Conservation (phyloP, 2,113 vertebrate species). For the Callipepla squamata region DNA sequence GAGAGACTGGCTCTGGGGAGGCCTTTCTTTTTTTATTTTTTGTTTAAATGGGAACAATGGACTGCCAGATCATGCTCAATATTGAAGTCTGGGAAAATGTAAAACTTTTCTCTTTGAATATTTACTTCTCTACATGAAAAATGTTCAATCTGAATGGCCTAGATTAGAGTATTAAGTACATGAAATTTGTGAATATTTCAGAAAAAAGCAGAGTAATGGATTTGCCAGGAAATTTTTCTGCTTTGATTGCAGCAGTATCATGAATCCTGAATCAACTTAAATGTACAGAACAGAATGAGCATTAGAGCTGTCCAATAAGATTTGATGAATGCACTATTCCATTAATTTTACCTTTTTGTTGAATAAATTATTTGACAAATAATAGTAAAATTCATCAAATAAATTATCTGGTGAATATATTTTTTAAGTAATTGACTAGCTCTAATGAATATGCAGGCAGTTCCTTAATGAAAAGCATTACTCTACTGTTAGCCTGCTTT, state of each 20-base stretch:
- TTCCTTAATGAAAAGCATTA: slow-evolving; percentile 66
- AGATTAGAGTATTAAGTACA: not conserved
- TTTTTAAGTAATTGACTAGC: slow-evolving; percentile 51
- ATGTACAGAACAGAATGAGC: slow-evolving; percentile 36
- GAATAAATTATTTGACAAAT: slow-evolving; percentile 72
- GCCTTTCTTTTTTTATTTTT: not conserved
- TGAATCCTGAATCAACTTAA: slow-evolving; percentile 46
- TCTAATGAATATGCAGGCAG: slow-evolving; percentile 67
- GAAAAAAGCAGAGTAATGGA: slow-evolving; percentile 32
- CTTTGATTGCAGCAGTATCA: slow-evolving; percentile 43
- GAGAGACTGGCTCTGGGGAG: not conserved
- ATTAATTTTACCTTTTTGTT: slow-evolving; percentile 64
- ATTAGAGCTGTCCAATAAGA: slow-evolving; percentile 24
- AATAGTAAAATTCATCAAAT: slow-evolving; percentile 69
- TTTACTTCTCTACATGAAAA: not conserved
- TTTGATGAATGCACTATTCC: slow-evolving; percentile 48
- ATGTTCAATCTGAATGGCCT: not conserved
- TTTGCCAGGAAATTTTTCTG: slow-evolving; percentile 26
- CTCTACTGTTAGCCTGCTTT: slow-evolving; percentile 60
- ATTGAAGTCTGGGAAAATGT: not conserved
- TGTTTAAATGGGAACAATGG: not conserved
- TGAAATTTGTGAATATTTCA: not conserved
- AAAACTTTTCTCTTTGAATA: not conserved
- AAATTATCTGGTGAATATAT: slow-evolving; percentile 62
- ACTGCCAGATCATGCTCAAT: not conserved